Percentiles rank a stretch among this genome's conserved stretches.
These are phyloP conservation scores for Smutsia temminckii DNA, from an alignment of 2,797 vertebrate genomes.

Conservation along the genomic window DNA sequence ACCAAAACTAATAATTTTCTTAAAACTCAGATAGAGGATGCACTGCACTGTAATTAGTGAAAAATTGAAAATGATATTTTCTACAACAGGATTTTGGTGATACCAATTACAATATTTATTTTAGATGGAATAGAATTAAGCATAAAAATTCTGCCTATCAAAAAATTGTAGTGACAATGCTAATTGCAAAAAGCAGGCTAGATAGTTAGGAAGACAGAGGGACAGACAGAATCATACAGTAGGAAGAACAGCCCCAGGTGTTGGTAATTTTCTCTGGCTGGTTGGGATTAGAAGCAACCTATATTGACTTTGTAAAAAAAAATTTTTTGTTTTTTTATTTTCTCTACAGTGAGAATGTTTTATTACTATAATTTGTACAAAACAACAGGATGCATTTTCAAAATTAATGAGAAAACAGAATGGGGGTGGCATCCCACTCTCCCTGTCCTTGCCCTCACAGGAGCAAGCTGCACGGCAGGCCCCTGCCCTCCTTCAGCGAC, in stretches of 20 bases:
- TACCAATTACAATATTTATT: neutral
- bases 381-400: neutral
- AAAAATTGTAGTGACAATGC: neutral
- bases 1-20: neutral
- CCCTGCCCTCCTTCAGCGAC: too few species aligned
- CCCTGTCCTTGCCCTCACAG: neutral
- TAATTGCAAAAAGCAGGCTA: neutral
- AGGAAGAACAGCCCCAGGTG: neutral
- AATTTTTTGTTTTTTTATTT: neutral
- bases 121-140: neutral
- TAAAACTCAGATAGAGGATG: neutral
- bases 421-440: rapidly evolving
- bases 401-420: neutral
- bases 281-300: neutral
- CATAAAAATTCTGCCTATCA: neutral
- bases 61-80: neutral
- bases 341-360: neutral
- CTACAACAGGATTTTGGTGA: neutral
- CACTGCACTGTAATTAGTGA: neutral
- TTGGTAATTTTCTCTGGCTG: neutral
- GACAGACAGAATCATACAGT: rapidly evolving
- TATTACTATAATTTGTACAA: neutral
- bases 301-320: neutral
- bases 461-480: rapidly evolving
- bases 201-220: rapidly evolving